Percentiles rank a stretch among this genome's conserved stretches.
Conservation (phyloP, 2,888 invertebrate species). For the Drosophila nigricruria region DNA sequence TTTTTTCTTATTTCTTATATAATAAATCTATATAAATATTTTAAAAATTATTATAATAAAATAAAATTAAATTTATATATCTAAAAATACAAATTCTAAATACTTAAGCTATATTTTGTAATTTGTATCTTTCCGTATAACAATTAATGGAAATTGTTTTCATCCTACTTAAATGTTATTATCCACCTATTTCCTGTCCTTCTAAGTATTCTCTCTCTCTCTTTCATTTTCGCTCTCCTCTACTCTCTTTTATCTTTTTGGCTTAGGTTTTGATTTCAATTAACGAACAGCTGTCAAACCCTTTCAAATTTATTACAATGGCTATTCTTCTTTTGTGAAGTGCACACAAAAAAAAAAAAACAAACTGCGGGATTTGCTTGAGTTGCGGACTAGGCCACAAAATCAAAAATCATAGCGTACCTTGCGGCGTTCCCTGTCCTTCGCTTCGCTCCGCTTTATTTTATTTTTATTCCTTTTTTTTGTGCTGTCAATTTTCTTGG, state of each 20-base stretch:
- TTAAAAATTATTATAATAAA: no score
- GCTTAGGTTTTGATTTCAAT: slow-evolving; percentile 18
- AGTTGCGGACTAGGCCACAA: slow-evolving; percentile 9
- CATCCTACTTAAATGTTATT: background rate
- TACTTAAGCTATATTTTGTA: no score
- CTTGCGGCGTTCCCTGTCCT: slow-evolving; percentile 52
- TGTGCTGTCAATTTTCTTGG: slow-evolving; percentile 14
- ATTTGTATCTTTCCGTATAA: background rate
- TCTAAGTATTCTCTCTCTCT: background rate
- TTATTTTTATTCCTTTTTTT: slow-evolving; percentile 9
- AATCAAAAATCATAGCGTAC: slow-evolving; percentile 62
- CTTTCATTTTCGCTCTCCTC: background rate
- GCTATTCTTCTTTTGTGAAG: slow-evolving; percentile 1
- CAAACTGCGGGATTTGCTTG: slow-evolving; percentile 11
- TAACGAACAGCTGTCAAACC: slow-evolving; percentile 7
- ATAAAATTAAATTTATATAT: no score
- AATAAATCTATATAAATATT: no score
- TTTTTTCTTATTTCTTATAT: no score
- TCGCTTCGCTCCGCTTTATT: background rate
- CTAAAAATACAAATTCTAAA: no score
- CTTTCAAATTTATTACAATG: slow-evolving; percentile 12
- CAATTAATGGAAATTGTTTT: background rate
- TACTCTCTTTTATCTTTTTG: background rate
- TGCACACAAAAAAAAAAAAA: background rate
- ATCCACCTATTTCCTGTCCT: background rate